Conservation (phyloP, 1,140 invertebrate species). For the Bombus terrestris region DNA sequence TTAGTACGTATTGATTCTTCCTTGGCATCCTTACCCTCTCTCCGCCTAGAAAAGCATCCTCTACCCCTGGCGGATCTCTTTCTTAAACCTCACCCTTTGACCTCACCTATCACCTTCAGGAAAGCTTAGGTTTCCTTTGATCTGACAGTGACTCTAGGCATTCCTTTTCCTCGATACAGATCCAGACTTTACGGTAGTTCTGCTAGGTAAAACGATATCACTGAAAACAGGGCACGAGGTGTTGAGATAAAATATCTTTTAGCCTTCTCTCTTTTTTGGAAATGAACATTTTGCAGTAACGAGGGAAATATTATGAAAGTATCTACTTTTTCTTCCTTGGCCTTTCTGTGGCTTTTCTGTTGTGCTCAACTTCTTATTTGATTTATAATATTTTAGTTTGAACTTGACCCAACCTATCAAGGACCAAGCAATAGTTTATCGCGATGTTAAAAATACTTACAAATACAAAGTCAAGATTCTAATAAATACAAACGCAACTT, state of each 20-base stretch:
- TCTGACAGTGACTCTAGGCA: conserved; percentile 21
- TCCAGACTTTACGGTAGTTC: conserved; percentile 35
- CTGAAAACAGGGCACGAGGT: neutral
- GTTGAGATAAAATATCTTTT: neutral
- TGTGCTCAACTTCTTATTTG: too few relatives aligned
- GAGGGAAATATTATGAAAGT: neutral
- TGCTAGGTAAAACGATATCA: conserved; percentile 34
- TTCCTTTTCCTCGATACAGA: conserved; percentile 22
- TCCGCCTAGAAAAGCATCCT: conserved; percentile 56
- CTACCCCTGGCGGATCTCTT: conserved; percentile 41
- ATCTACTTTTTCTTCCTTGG: neutral
- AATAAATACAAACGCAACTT: too few relatives aligned
- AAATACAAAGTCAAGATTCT: too few relatives aligned
- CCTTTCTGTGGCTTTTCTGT: too few relatives aligned
- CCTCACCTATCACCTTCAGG: conserved; percentile 24
- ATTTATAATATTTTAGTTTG: too few relatives aligned
- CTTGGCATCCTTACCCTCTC: conserved; percentile 54
- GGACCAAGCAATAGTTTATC: too few relatives aligned
- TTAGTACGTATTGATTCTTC: conserved; percentile 71
- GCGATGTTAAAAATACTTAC: too few relatives aligned
- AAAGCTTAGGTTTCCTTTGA: conserved; percentile 47
- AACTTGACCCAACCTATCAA: too few relatives aligned
- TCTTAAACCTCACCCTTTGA: conserved; percentile 39
- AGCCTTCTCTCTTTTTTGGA: neutral
- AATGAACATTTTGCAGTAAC: neutral